Conservation (phyloP, 2,113 vertebrate species). For the Sarotherodon lohbergeri region DNA sequence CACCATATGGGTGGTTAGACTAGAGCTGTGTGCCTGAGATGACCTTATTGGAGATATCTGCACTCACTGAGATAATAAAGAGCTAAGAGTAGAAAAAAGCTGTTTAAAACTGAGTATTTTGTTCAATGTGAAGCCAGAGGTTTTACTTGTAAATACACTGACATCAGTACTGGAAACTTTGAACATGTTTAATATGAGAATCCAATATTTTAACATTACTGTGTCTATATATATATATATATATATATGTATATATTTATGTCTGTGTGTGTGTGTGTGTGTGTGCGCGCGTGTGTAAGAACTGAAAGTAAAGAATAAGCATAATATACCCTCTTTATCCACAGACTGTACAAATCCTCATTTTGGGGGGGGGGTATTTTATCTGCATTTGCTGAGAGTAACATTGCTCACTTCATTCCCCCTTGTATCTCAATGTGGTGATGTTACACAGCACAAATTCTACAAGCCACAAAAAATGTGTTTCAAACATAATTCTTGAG, state of each 20-base stretch:
- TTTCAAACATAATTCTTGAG: constrained; percentile 15
- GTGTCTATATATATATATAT: too few species aligned
- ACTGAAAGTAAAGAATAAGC: neutral
- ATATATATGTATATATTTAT: too few species aligned
- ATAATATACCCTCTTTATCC: neutral
- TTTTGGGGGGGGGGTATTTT: neutral
- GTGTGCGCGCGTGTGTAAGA: too few species aligned
- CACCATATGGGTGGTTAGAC: neutral
- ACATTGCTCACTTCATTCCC: neutral
- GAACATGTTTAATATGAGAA: neutral
- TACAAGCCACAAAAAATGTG: neutral
- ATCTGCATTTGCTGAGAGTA: neutral
- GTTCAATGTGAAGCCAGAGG: neutral
- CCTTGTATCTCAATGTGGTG: neutral
- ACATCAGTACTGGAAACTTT: neutral
- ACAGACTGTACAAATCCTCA: neutral
- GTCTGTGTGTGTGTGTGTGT: too few species aligned
- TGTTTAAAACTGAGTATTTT: neutral
- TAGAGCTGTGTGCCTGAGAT: neutral
- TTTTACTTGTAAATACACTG: neutral
- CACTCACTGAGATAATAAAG: neutral
- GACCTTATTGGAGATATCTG: neutral
- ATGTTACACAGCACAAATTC: neutral
- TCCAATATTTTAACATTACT: neutral
- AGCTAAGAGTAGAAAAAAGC: neutral